A percentile compares a stretch with the other conserved stretches of the same genome.
These are phyloP conservation scores for Tryphoninae sp. DNA, from an alignment of 2,888 invertebrate species.

Conservation along the genomic window DNA sequence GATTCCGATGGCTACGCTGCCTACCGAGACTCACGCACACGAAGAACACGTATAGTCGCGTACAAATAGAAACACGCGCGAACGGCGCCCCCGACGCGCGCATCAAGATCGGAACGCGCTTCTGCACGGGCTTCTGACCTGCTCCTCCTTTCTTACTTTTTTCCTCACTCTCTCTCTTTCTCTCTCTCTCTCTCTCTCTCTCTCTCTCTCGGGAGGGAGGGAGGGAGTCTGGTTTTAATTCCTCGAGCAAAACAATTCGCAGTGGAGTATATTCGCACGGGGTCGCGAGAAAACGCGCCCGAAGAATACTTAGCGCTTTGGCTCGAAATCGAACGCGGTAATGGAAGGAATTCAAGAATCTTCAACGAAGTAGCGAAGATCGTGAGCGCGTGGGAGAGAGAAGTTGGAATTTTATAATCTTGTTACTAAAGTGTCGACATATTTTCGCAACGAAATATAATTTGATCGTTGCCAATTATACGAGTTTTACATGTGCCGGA, in stretches of 20 bases:
- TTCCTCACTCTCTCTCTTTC: constrained; percentile 14
- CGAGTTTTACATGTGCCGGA: no score
- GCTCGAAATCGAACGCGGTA: neutral
- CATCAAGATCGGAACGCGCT: constrained; percentile 66
- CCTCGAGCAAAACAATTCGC: constrained; percentile 29
- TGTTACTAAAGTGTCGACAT: neutral
- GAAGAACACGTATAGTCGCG: neutral
- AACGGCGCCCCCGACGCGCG: constrained; percentile 50
- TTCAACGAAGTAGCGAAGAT: constrained; percentile 4
- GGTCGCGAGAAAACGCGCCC: constrained; percentile 6
- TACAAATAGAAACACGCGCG: constrained; percentile 5
- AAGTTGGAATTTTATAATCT: constrained; percentile 24
- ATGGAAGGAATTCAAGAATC: constrained; percentile 27
- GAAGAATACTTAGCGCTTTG: constrained; percentile 34
- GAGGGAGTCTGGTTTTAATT: constrained; percentile 46
- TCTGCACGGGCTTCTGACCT: constrained; percentile 59
- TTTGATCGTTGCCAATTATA: neutral
- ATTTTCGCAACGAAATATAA: neutral
- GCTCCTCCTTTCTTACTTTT: constrained; percentile 47
- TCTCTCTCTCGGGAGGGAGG: neutral
- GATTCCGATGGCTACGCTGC: constrained; percentile 50
- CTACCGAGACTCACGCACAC: constrained; percentile 10
- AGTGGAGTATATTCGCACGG: constrained; percentile 16
- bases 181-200: neutral
- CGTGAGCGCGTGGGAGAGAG: no score